These are phyloP conservation scores for Graptemys geographica DNA, from an alignment of 2,797 vertebrate species.

Conservation along the genomic window DNA sequence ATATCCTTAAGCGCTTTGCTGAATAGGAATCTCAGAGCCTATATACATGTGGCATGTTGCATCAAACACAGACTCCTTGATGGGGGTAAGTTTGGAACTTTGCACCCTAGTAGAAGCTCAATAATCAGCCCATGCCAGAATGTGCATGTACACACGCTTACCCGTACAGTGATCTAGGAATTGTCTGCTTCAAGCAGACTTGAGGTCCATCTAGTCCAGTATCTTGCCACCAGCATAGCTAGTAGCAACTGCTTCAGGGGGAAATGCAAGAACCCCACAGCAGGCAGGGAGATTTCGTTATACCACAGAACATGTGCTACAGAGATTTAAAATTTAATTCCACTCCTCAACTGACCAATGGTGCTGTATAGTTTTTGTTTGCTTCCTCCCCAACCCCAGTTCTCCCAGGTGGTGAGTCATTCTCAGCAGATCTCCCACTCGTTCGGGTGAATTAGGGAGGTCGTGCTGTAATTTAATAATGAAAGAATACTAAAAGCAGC, in stretches of 20 bases:
- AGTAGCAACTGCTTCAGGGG: neutral
- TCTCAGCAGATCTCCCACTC: neutral
- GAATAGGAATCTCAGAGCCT: neutral
- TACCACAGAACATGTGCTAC: neutral
- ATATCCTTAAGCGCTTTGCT: too few relatives aligned
- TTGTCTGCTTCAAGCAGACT: neutral
- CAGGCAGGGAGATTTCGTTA: neutral
- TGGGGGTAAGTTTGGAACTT: neutral
- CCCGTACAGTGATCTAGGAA: neutral
- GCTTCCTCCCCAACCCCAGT: neutral
- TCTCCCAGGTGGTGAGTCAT: neutral
- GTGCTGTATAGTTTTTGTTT: neutral
- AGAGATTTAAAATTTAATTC: neutral
- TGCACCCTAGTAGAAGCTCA: neutral
- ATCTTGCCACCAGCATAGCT: neutral
- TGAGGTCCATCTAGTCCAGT: neutral
- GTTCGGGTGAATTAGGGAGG: neutral
- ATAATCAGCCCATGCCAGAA: neutral
- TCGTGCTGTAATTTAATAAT: neutral
- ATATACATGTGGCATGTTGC: neutral
- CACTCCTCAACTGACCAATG: neutral
- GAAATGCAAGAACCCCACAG: neutral
- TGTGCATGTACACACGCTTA: fast-evolving
- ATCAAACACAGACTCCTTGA: neutral
- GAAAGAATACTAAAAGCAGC: conserved; percentile 30